phyloP scores from a whole-genome alignment of 2,888 invertebrate genomes.

The Sesia bembeciformis region DNA sequence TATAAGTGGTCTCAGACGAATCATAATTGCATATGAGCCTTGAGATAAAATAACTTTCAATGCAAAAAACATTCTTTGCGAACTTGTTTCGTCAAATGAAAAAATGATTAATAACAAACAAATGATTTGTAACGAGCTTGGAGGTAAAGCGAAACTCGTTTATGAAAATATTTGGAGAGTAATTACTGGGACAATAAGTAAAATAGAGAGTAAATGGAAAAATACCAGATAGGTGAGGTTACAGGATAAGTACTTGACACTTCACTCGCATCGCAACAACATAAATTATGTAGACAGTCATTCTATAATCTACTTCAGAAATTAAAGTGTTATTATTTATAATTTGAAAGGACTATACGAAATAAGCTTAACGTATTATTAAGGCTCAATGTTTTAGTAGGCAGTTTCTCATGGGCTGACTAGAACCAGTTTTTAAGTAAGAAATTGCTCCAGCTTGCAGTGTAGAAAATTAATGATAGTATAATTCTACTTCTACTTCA shows the following conservation, averaged over 20 bases:
- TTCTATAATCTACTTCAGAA: not conserved
- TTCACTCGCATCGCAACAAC: too few relatives aligned
- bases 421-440: constrained; percentile 44
- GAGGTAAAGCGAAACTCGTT: too few relatives aligned
- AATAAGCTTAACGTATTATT: constrained; percentile 19
- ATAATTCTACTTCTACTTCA: constrained; percentile 6
- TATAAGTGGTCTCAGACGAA: constrained; percentile 63
- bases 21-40: constrained; percentile 69
- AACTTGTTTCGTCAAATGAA: constrained; percentile 2
- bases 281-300: not conserved
- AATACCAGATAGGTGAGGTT: too few relatives aligned
- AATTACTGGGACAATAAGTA: too few relatives aligned
- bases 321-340: constrained; percentile 1
- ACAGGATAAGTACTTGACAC: too few relatives aligned
- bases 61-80: constrained; percentile 29
- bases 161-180: too few relatives aligned
- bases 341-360: constrained; percentile 15
- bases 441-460: constrained; percentile 33
- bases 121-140: not conserved
- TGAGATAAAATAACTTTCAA: constrained; percentile 54
- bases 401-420: constrained; percentile 22
- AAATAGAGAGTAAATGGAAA: too few relatives aligned
- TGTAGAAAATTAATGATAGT: constrained; percentile 41
- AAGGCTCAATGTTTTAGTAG: constrained; percentile 6
- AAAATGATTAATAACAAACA: constrained; percentile 4